Evolutionary conservation across 1,140 invertebrate genomes (phyloP), one percentile per base, ranked within the genome.

Genomic region (Argopecten irradians): DNA sequence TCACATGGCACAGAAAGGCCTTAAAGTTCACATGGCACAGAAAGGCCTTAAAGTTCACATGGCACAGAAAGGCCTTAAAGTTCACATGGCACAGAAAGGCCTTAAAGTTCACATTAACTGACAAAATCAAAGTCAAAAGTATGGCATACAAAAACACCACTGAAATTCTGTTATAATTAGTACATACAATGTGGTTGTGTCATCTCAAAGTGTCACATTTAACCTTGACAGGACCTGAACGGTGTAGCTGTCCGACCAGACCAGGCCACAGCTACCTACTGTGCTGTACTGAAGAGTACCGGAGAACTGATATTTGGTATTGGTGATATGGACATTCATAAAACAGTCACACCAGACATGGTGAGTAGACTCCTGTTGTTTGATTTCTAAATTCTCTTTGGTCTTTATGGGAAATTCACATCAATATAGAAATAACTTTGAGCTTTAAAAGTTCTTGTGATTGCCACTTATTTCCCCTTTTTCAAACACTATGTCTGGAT

Each of bases 281-380:
- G 97, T 0, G 96, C 97, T 7, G 94, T 98, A 32, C 95, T 98
- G 33, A 97, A 97, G 93, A 92, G 95, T 0, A 95, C 94, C 33
- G 98, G 98, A 0, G 97, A 98, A 92, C 98, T 98, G 92, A 95
- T 96, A 83, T 96, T 98, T 83, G 97, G 97, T 0, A 95, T 99
- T 43, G 98, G 98, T 0, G 98, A 98, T 93, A 98, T 98, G 97
- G 96, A 96, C 34, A 96, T 98, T 85, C 97, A 98, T 93, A 93
- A 96, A n/a, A 93, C 96, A 86, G 97, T 99, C 82, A 96, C 97
- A 13, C 94, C 96, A 7, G 93, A 97, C 87, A 95, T 95, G 92
- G 95, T 96, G 90, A 94, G 95, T 93, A 55, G 39, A 46, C 82
- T 83, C 84, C n/a, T n/a, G n/a, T 33, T 28, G n/a, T 83, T 84